phyloP scores from a whole-genome alignment of 2,113 vertebrate species.

The Condylura cristata region DNA sequence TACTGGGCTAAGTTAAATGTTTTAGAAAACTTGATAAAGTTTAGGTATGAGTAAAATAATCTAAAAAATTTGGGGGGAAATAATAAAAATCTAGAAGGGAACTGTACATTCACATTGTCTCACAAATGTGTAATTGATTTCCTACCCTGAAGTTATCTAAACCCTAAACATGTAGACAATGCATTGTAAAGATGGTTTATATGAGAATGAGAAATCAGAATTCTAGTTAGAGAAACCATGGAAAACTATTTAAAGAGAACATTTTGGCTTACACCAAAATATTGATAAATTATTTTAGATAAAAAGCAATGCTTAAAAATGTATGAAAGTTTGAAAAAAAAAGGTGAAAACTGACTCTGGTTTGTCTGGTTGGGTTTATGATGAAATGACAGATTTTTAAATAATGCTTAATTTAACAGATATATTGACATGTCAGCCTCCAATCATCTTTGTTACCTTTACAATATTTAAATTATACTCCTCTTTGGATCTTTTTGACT shows the following conservation, averaged over 20 bases:
- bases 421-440: neutral
- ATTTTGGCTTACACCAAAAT: neutral
- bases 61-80: conserved; percentile 3
- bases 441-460: neutral
- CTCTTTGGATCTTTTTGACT: conserved; percentile 1
- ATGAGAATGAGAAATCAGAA: neutral
- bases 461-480: neutral
- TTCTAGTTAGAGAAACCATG: neutral
- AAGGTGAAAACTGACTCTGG: neutral
- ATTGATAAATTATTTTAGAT: conserved; percentile 14
- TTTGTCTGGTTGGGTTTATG: neutral
- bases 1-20: neutral
- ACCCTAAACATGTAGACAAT: neutral
- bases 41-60: neutral
- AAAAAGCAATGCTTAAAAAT: neutral
- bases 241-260: neutral
- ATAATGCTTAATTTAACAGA: neutral
- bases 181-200: neutral
- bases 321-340: too few relatives aligned
- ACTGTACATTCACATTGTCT: neutral
- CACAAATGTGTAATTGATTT: neutral
- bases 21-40: conserved; percentile 40
- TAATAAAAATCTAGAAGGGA: neutral
- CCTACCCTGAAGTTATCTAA: neutral
- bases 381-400: conserved; percentile 15